Conservation (phyloP, 2,888 invertebrate species). For the Platycnemis pennipes region DNA sequence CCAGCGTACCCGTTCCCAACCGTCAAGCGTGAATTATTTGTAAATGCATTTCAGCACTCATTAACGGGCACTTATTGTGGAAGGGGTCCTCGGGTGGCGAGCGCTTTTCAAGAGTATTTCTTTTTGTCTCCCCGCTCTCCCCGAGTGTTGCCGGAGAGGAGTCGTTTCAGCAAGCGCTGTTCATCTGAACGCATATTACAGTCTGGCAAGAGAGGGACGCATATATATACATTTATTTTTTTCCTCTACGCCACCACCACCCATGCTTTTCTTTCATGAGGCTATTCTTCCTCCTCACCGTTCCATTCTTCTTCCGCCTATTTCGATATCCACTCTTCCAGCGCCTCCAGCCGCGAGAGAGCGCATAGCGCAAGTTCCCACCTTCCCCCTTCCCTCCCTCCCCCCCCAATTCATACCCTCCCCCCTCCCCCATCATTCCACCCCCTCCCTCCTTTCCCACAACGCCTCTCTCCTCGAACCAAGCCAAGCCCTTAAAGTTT, state of each 20-base stretch:
- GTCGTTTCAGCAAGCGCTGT: not conserved
- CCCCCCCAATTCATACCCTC: not conserved
- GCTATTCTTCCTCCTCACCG: not conserved
- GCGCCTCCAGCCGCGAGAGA: not conserved
- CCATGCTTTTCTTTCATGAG: conserved; percentile 6
- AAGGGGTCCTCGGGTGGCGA: not conserved
- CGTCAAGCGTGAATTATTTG: not conserved
- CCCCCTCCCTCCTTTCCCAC: too few species aligned
- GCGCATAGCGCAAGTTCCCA: not conserved
- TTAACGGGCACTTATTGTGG: conserved; percentile 23
- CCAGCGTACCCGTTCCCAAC: not conserved
- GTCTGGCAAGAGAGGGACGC: not conserved
- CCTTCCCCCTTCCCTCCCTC: not conserved
- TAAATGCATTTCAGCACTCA: not conserved
- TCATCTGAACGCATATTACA: conserved; percentile 36
- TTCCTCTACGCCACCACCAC: not conserved
- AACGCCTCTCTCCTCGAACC: not conserved
- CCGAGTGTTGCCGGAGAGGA: not conserved
- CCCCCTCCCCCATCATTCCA: not conserved
- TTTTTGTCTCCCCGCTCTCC: not conserved
- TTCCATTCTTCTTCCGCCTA: conserved; percentile 24
- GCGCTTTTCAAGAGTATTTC: not conserved
- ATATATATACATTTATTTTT: not conserved
- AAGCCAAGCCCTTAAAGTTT: not conserved
- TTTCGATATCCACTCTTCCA: not conserved